Evolutionary conservation across 1,140 invertebrate species (phyloP).

Genomic region (Periplaneta americana): DNA sequence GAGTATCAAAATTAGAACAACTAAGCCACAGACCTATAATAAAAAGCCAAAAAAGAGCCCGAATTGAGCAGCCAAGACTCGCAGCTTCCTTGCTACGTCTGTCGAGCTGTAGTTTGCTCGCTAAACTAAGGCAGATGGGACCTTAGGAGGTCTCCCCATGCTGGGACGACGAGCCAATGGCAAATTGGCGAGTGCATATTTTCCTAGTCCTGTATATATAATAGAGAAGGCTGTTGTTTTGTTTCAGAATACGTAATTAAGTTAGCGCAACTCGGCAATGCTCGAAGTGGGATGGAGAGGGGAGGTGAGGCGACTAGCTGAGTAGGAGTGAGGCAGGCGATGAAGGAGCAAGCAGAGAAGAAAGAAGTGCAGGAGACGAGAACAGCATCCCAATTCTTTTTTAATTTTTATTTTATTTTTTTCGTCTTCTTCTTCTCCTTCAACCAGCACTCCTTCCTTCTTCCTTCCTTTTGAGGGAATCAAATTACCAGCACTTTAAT

Average conservation of each 20-base stretch:
- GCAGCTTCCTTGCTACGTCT: background rate
- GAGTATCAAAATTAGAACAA: no score
- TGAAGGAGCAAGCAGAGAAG: background rate
- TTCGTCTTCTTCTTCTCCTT: background rate
- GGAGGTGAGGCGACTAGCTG: background rate
- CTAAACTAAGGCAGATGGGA: background rate
- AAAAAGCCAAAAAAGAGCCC: no score
- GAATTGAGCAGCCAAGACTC: background rate
- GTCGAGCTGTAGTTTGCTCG: background rate
- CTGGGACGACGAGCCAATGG: background rate
- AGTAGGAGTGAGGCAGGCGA: background rate
- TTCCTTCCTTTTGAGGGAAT: background rate
- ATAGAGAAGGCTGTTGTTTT: background rate
- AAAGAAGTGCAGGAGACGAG: background rate
- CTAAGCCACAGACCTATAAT: no score
- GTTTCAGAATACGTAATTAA: background rate
- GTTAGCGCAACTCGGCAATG: background rate
- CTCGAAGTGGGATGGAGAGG: background rate
- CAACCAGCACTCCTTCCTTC: background rate
- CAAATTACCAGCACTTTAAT: constrained; percentile 11
- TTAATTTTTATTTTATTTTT: background rate
- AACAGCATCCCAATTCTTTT: background rate
- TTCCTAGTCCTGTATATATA: background rate
- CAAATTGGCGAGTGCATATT: background rate
- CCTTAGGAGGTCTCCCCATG: background rate